phyloP scores from a whole-genome alignment of 2,797 vertebrate genomes.

The Carcharodon carcharias region DNA sequence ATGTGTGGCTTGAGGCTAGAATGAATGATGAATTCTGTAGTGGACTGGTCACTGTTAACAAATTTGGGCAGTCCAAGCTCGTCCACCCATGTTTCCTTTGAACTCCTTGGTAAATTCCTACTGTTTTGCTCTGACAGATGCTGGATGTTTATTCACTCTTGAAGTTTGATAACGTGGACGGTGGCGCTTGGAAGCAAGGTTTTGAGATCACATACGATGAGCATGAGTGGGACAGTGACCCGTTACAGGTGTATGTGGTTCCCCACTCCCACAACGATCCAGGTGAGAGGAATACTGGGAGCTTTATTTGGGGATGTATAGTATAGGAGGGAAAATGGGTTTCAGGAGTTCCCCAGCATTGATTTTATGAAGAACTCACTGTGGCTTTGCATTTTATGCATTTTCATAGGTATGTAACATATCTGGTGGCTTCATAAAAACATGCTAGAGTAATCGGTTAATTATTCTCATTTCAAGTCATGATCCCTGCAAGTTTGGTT shows the following conservation, averaged over 20 bases:
- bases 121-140: conserved; percentile 64
- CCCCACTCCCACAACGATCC: conserved; percentile 97
- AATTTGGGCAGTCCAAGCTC: background rate
- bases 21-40: background rate
- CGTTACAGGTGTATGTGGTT: conserved; percentile 87
- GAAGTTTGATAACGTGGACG: conserved; percentile 89
- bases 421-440: background rate
- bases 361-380: background rate
- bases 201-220: conserved; percentile 90
- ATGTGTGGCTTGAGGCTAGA: background rate
- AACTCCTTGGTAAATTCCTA: background rate
- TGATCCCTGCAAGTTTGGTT: background rate
- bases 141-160: conserved; percentile 78
- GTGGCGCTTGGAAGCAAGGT: conserved; percentile 94
- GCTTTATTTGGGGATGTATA: no score
- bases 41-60: background rate
- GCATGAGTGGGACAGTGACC: conserved; percentile 77
- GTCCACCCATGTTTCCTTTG: background rate
- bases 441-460: background rate
- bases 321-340: background rate
- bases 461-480: background rate
- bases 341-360: background rate
- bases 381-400: background rate
- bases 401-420: background rate
- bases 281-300: conserved; percentile 57